phyloP scores from a whole-genome alignment of 2,888 invertebrate genomes.

The Hedya salicella region DNA sequence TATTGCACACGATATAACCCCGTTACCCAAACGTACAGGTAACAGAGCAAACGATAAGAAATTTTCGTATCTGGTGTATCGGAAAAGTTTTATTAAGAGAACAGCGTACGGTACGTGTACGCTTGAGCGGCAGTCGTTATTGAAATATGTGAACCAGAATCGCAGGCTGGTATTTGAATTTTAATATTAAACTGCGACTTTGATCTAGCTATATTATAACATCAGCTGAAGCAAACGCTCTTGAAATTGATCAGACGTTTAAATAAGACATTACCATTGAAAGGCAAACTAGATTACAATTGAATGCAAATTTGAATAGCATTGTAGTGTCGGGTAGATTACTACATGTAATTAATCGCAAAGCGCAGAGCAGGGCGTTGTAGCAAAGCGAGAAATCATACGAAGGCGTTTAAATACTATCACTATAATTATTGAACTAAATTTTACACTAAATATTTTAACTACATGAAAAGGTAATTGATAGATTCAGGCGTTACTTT shows the following conservation, averaged over 20 bases:
- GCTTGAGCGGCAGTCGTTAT: slow-evolving; percentile 30
- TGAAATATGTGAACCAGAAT: slow-evolving; percentile 27
- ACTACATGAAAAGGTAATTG: no score
- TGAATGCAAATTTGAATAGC: neutral
- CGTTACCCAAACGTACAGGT: neutral
- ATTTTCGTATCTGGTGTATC: slow-evolving; percentile 6
- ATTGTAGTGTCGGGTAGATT: no score
- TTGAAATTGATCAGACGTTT: neutral
- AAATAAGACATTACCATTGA: neutral
- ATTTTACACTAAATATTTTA: no score
- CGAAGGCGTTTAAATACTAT: no score
- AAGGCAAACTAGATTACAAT: neutral
- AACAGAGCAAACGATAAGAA: neutral
- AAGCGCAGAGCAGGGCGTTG: no score
- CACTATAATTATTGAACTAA: no score
- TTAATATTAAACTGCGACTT: slow-evolving; percentile 17
- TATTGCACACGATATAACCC: neutral
- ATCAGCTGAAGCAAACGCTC: neutral
- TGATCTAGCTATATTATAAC: neutral
- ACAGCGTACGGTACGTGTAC: neutral
- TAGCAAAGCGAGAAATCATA: no score
- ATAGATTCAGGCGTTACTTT: no score
- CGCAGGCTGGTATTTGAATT: slow-evolving; percentile 9
- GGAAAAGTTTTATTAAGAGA: slow-evolving; percentile 26
- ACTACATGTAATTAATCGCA: no score